These are phyloP conservation scores for Cryptocephalus primarius DNA, from an alignment of 2,888 invertebrate species.

Conservation along the genomic window DNA sequence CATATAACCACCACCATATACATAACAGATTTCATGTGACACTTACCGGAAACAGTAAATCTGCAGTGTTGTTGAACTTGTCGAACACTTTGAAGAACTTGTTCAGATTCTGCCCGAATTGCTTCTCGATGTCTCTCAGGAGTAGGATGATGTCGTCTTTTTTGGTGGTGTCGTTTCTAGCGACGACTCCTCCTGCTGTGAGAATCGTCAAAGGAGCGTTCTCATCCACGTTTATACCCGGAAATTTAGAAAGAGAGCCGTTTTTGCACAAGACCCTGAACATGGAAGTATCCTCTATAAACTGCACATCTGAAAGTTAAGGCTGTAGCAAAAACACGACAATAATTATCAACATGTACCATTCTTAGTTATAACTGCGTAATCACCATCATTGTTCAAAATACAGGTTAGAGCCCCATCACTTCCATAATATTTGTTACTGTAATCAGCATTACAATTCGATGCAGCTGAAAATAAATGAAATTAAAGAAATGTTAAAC, in stretches of 20 bases:
- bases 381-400: slow-evolving; percentile 41
- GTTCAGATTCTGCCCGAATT: slow-evolving; percentile 32
- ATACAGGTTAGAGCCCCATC: slow-evolving; percentile 51
- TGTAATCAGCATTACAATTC: slow-evolving; percentile 41
- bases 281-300: slow-evolving; percentile 9
- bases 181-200: slow-evolving; percentile 51
- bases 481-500: neutral
- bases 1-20: neutral
- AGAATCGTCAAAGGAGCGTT: slow-evolving; percentile 46
- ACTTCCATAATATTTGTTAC: slow-evolving; percentile 48
- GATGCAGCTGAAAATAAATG: slow-evolving; percentile 12
- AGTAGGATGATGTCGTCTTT: slow-evolving; percentile 21
- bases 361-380: slow-evolving; percentile 43
- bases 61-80: slow-evolving; percentile 40
- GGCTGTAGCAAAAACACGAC: too few relatives aligned
- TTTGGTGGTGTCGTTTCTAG: slow-evolving; percentile 32
- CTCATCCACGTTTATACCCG: slow-evolving; percentile 44
- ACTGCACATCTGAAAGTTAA: too few relatives aligned
- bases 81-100: slow-evolving; percentile 47
- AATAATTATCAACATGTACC: slow-evolving; percentile 13
- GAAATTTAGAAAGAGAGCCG: slow-evolving; percentile 40
- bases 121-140: slow-evolving; percentile 24
- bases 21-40: neutral
- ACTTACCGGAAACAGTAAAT: slow-evolving; percentile 49
- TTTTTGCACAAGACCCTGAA: slow-evolving; percentile 51